Evolutionary conservation across 2,797 vertebrate genomes (phyloP).

Genomic region (Hyperoplus immaculatus): DNA sequence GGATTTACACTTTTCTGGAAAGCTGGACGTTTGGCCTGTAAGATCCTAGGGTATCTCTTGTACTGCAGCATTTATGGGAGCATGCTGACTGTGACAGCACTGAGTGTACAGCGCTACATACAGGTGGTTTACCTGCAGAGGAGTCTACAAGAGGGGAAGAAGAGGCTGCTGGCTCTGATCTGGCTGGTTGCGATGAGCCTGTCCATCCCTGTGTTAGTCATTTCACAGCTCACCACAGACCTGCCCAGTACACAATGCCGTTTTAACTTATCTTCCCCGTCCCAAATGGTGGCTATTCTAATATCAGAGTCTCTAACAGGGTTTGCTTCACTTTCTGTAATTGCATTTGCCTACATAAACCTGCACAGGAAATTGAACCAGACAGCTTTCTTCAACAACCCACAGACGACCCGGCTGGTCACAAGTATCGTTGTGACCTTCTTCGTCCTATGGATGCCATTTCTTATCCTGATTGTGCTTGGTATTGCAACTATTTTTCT

Average conservation of each 20-base stretch:
- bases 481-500: constrained; percentile 3
- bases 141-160: neutral
- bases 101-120: constrained; percentile 75
- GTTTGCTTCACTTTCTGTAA: neutral
- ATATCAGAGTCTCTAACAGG: constrained; percentile 13
- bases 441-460: constrained; percentile 41
- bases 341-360: constrained; percentile 21
- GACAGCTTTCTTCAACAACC: constrained; percentile 48
- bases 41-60: constrained; percentile 38
- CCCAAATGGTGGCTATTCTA: constrained; percentile 5
- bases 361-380: constrained; percentile 30
- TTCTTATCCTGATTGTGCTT: constrained; percentile 24
- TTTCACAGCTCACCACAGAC: neutral
- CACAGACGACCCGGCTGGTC: constrained; percentile 35
- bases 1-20: constrained; percentile 61
- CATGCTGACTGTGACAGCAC: constrained; percentile 40
- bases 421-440: constrained; percentile 22
- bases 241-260: rapidly evolving
- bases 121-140: constrained; percentile 55
- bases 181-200: constrained; percentile 39
- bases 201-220: constrained; percentile 31
- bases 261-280: rapidly evolving
- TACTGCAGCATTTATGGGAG: constrained; percentile 55
- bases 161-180: constrained; percentile 31
- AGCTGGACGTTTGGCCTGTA: constrained; percentile 69